These are phyloP conservation scores for Prosapia bicincta DNA, from an alignment of 2,888 invertebrate species.

Conservation along the genomic window DNA sequence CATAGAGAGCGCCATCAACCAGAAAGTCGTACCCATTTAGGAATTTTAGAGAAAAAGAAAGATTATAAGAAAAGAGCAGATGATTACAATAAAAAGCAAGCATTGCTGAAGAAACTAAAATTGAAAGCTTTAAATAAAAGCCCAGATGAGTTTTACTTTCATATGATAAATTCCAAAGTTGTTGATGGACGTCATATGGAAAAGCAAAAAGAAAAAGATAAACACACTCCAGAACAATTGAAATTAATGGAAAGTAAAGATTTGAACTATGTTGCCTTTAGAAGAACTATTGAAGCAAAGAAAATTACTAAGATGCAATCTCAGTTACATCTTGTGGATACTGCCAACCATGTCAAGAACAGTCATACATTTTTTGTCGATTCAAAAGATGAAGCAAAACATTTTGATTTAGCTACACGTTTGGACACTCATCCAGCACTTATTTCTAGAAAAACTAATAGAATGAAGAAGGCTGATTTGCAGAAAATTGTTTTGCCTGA, in stretches of 20 bases:
- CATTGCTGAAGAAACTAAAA: slow-evolving; percentile 73
- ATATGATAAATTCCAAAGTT: slow-evolving; percentile 88
- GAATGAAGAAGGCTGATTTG: slow-evolving; percentile 59
- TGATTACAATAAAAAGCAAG: slow-evolving; percentile 78
- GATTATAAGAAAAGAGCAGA: slow-evolving; percentile 77
- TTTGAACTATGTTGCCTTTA: slow-evolving; percentile 82
- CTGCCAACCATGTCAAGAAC: slow-evolving; percentile 64
- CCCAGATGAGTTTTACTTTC: slow-evolving; percentile 98
- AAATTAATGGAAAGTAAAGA: slow-evolving; percentile 91
- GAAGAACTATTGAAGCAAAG: slow-evolving; percentile 76
- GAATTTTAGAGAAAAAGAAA: slow-evolving; percentile 83
- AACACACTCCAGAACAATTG: slow-evolving; percentile 78
- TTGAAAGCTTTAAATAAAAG: slow-evolving; percentile 88
- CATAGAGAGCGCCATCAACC: slow-evolving; percentile 86
- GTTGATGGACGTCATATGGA: slow-evolving; percentile 54
- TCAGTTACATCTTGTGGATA: slow-evolving; percentile 77
- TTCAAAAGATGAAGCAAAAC: slow-evolving; percentile 51
- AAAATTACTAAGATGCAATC: slow-evolving; percentile 73
- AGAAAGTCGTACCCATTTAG: slow-evolving; percentile 69
- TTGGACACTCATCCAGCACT: slow-evolving; percentile 73
- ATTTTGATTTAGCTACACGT: slow-evolving; percentile 65
- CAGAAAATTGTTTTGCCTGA: slow-evolving; percentile 57
- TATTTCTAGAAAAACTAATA: slow-evolving; percentile 64
- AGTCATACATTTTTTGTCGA: slow-evolving; percentile 77
- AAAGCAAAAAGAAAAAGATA: slow-evolving; percentile 51